Conservation (phyloP, 2,888 invertebrate species). For the Drosophila meridionalis region DNA sequence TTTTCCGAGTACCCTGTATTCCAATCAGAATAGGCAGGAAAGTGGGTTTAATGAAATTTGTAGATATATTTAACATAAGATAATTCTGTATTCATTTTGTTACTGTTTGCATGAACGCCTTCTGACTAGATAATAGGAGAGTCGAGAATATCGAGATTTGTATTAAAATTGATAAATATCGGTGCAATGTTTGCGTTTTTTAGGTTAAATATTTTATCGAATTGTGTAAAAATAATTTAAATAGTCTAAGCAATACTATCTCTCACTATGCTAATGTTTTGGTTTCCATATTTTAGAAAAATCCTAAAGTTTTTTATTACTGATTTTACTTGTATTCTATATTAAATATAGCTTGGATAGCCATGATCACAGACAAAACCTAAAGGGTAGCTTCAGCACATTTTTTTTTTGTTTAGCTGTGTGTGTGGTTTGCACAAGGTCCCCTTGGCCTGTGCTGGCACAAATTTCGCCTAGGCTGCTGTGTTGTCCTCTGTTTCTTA, state of each 20-base stretch:
- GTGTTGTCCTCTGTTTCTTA: constrained; percentile 42
- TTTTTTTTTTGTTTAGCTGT: not conserved
- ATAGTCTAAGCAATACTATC: not conserved
- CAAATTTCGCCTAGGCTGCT: constrained; percentile 19
- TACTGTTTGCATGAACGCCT: not conserved
- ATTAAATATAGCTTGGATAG: too few relatives aligned
- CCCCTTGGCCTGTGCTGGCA: constrained; percentile 26
- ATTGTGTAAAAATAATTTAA: too few relatives aligned
- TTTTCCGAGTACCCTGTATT: not conserved
- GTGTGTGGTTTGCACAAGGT: constrained; percentile 35
- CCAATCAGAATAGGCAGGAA: not conserved
- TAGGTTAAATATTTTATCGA: too few relatives aligned
- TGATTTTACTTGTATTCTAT: too few relatives aligned
- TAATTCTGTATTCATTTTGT: not conserved
- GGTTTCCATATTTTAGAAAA: too few relatives aligned
- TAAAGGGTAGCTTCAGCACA: too few relatives aligned
- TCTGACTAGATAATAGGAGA: not conserved
- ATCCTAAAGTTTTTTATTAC: too few relatives aligned
- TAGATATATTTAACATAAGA: not conserved
- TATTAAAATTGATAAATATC: not conserved
- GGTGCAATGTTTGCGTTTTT: not conserved
- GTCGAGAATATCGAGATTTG: not conserved
- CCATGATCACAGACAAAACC: too few relatives aligned
- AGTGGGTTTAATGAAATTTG: not conserved
- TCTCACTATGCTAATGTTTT: too few relatives aligned